Conservation (phyloP, 2,113 vertebrate genomes). For the Dromiciops gliroides region DNA sequence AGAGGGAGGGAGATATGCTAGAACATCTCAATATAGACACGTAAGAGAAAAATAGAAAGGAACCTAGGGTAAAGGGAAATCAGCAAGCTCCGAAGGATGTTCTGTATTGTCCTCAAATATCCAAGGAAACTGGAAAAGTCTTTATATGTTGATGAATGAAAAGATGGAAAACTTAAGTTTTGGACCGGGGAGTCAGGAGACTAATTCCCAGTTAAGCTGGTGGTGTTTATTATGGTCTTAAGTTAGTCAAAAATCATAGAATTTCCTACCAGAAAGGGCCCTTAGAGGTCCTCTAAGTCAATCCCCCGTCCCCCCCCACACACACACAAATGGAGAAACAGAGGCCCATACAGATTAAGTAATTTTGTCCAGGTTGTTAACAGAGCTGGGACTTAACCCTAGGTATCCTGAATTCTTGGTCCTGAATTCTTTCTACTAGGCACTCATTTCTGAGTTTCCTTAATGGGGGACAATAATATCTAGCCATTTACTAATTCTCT, state of each 20-base stretch:
- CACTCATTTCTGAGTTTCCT: background rate
- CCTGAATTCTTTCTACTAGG: background rate
- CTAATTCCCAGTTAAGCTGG: background rate
- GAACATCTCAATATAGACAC: background rate
- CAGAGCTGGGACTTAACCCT: background rate
- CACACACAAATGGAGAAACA: background rate
- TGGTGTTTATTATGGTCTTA: background rate
- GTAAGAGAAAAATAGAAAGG: background rate
- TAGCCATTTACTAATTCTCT: constrained; percentile 36
- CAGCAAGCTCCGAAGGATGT: background rate
- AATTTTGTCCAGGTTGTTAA: background rate
- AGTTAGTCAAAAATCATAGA: constrained; percentile 1
- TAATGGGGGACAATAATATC: background rate
- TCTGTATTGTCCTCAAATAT: background rate
- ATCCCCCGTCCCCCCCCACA: no score
- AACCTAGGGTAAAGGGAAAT: background rate
- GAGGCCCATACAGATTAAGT: background rate
- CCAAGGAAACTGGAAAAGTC: background rate
- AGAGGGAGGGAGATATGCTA: constrained; percentile 9
- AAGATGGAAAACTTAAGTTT: background rate
- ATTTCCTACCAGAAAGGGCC: background rate
- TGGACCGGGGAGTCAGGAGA: constrained; percentile 20
- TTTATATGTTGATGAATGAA: background rate
- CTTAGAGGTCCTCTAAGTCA: background rate
- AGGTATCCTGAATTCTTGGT: background rate